phyloP scores from a whole-genome alignment of 2,113 vertebrate genomes.

The Chloropsis hardwickii region DNA sequence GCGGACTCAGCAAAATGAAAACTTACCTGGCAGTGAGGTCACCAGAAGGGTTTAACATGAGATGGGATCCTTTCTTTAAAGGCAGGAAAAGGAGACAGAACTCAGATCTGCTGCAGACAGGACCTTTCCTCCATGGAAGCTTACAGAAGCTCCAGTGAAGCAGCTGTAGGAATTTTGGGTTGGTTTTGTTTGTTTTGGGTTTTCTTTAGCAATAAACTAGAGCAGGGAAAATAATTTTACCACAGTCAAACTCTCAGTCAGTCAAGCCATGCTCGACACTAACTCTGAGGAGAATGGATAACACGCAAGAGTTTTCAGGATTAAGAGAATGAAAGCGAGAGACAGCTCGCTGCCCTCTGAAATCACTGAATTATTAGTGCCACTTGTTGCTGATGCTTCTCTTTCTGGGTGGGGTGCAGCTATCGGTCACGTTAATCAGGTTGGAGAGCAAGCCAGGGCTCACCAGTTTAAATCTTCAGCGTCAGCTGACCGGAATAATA shows the following conservation, averaged over 20 bases:
- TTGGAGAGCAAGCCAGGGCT: neutral
- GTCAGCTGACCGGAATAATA: slow-evolving; percentile 18
- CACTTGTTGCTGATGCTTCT: neutral
- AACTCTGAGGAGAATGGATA: neutral
- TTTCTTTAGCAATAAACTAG: neutral
- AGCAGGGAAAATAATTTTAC: neutral
- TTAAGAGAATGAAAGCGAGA: neutral
- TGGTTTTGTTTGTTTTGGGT: neutral
- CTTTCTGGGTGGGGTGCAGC: neutral
- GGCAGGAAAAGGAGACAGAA: neutral
- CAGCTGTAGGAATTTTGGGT: neutral
- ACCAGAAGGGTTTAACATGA: neutral
- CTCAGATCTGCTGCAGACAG: neutral
- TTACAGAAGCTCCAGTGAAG: neutral
- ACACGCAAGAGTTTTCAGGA: neutral
- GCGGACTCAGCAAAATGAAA: neutral
- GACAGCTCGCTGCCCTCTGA: neutral
- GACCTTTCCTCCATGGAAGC: neutral
- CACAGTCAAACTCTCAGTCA: neutral
- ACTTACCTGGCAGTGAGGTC: neutral
- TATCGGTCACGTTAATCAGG: neutral
- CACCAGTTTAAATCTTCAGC: neutral
- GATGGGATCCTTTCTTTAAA: neutral
- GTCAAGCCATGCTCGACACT: neutral
- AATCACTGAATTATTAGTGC: neutral